Evolutionary conservation across 2,888 invertebrate species (phyloP).

Genomic region (Apamea anceps): DNA sequence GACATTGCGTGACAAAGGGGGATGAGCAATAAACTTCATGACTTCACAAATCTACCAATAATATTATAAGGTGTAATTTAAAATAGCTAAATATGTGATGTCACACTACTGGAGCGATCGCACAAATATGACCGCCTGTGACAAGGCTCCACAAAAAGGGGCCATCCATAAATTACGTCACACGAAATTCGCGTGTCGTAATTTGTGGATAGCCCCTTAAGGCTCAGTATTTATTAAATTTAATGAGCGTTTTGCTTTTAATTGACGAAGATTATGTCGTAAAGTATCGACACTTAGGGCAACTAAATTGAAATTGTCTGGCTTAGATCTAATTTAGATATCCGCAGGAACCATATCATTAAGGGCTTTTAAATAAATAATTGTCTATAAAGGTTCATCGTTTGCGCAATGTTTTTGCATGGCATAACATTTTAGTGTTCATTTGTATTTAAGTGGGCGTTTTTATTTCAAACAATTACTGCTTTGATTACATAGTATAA

Average conservation of each 20-base stretch:
- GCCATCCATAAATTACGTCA: too few relatives aligned
- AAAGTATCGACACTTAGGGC: constrained; percentile 36
- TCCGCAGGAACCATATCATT: constrained; percentile 17
- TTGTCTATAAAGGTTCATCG: background rate
- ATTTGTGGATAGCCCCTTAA: background rate
- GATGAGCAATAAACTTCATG: background rate
- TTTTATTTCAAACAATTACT: background rate
- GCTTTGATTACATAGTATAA: background rate
- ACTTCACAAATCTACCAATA: background rate
- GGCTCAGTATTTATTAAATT: constrained; percentile 73
- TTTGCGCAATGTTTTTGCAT: constrained; percentile 14
- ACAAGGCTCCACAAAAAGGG: background rate
- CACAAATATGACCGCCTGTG: background rate
- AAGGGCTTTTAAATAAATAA: constrained; percentile 47
- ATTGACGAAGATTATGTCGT: constrained; percentile 55
- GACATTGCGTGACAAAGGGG: background rate
- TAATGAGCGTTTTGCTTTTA: constrained; percentile 58
- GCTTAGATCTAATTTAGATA: constrained; percentile 45
- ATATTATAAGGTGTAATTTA: background rate
- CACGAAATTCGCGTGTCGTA: background rate
- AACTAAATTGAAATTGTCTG: constrained; percentile 20
- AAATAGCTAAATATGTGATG: background rate
- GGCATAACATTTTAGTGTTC: constrained; percentile 9
- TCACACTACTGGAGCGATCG: background rate
- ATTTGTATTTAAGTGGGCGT: background rate